Base-by-base conservation (phyloP, 2,888 invertebrate species). In the Diploptera punctata region DNA sequence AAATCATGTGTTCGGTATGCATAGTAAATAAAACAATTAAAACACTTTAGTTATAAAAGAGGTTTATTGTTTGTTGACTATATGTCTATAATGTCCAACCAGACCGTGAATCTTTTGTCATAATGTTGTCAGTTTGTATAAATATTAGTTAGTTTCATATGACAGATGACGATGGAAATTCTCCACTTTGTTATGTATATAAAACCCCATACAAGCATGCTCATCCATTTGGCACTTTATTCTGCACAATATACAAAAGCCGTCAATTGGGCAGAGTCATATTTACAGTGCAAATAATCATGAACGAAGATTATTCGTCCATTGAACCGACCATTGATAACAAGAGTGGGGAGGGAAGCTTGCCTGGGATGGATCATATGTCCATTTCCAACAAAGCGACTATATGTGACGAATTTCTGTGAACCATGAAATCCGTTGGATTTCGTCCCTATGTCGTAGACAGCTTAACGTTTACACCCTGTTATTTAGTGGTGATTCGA, bases 401-500 rank as follows among this genome's bases (percentile, higher is more conserved):
- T 24, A 65, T 44, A 65, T 65, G 65, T 43, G 65, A 65, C 65
- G 65, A n/a, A 65, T 44, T 65, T 65, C 44, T 24, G 38, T 65
- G 65, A n/a, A 26, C 65, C 65, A 24, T 65, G 65, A 65, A 65
- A 65, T 65, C 65, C 65, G 3, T n/a, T 26, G 65, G 65, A 65
- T 44, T 65, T 44, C 24, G 44, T 65, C 44, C 65, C 65, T 43
- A 21, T 65, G 65, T 44, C 65, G 52, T 43, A 62, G 49, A 62
- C 62, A 61, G 70, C 61, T 70, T 70, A 70, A 49, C 33, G 70
- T 49, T 44, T 61, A 62, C 47, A 61, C 33, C 62, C 49, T 33
- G 70, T 70, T 70, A 70, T 70, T 70, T 70, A 70, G 62, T 62
- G 70, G 70, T 70, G 70, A 62, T 62, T 44, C 33, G 49, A 70